Base-by-base conservation (phyloP, 2,797 vertebrate genomes). In the Enteromius thamalakanensis region DNA sequence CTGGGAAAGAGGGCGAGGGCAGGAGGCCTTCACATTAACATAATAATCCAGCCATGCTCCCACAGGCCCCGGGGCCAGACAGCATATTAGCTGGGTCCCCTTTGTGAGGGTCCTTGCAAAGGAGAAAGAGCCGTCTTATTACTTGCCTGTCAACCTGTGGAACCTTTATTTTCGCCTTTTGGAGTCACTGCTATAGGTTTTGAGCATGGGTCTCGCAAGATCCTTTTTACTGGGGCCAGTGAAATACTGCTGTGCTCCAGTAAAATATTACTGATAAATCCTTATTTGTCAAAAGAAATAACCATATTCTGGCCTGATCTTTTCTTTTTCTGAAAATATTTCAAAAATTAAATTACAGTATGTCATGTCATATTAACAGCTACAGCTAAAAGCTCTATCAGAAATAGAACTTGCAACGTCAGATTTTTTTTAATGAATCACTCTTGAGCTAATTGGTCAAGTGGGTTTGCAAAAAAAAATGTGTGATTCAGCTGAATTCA, bases 11-110 rank as follows among this genome's bases (percentile, higher is more conserved):
- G 94, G 94, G 97, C 64, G 74, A 96, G 97, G 97, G 97, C 97
- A 98, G 97, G 96, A 94, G 97, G 94, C 96, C 97, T 96, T 94
- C 84, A 94, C 96, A 99, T 99, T 99, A 99, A 97, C 98, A 99
- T 99, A 99, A 99, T 99, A 98, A 99, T 98, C 98, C 97, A 97
- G 94, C 95, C 93, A 91, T 89, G 90, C 91, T 98, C 96, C 97
- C 97, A 96, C 93, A 97, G 96, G 96, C 98, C 97, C 97, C 90
- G 86, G 93, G 96, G 97, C 97, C 97, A 98, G 97, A 95, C 96
- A 95, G 96, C 96, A 97, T 96, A 98, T 98, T 96, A 97, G 97
- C 96, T 93, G 95, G 94, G 93, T 88, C 86, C 84, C 86, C 81
- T 87, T 95, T 92, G 94, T 84, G 91, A 95, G 92, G 85, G 91